Base-by-base conservation (phyloP, 2,888 invertebrate species). In the Orgyia antiqua region DNA sequence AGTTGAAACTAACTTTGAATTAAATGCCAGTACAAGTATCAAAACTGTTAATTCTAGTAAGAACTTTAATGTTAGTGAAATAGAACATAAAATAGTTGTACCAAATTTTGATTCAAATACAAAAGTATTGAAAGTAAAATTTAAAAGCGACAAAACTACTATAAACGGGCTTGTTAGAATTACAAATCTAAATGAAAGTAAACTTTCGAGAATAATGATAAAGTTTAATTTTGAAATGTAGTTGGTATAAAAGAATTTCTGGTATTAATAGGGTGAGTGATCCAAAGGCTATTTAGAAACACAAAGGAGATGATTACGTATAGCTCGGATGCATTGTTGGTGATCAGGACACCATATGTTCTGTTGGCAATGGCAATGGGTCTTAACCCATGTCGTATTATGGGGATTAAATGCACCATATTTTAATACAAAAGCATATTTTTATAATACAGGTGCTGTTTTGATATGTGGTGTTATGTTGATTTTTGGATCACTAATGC, bases 211-310 rank as follows among this genome's bases (percentile, higher is more conserved):
- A 3, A 48, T 67, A 73, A 43, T 54, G 64, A n/a, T 1, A 23
- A 6, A 2, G 4, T 23, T 60, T 33, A 2, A 41, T 27, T 54
- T 49, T 62, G 10, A 24, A 29, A 8, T 42, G 33, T 8, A 10
- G 2, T 7, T 1, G 2, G 13, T 1, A 41, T 51, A 68, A 70
- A 68, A 51, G 63, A 56, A 63, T 65, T 68, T 61, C 55, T 59
- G 64, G 74, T 70, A 76, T 80, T 80, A 80, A 77, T 76, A 74
- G 80, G 80, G 76, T 75, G 77, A 74, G 68, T 70, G 77, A 77
- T 79, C 71, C 66, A 70, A 68, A 68, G 68, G 66, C 69, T 66
- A 75, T 74, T 75, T 72, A 73, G 70, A 63, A n/a, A 55, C 51
- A 66, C 62, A 64, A 68, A 64, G 60, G 72, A 69, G 70, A 79